phyloP scores from a whole-genome alignment of 2,888 invertebrate genomes.

The Sepiola atlantica region DNA sequence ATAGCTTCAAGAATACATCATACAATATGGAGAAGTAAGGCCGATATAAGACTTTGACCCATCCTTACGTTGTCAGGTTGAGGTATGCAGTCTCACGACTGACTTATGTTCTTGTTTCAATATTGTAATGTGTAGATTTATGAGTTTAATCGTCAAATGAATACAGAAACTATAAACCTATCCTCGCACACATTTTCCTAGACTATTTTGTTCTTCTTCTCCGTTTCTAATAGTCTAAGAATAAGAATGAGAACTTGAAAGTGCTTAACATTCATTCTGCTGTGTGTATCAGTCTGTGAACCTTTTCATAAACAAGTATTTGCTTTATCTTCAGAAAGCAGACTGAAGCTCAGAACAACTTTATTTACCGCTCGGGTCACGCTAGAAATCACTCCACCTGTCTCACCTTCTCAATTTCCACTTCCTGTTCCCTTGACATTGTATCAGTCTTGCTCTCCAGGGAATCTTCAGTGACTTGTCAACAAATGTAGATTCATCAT shows the following conservation, averaged over 20 bases:
- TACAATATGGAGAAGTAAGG: too few relatives aligned
- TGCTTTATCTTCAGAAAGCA: neutral
- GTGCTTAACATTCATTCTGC: neutral
- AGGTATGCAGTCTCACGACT: too few relatives aligned
- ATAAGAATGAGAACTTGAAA: neutral
- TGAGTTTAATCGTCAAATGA: too few relatives aligned
- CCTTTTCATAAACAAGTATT: neutral
- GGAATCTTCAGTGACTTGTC: neutral
- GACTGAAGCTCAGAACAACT: neutral
- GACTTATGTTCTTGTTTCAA: too few relatives aligned
- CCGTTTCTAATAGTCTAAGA: neutral
- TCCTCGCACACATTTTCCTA: neutral
- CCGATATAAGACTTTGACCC: too few relatives aligned
- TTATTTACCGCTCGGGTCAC: neutral
- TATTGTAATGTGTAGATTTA: too few relatives aligned
- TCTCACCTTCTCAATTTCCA: neutral
- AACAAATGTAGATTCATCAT: neutral
- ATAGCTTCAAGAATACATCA: too few relatives aligned
- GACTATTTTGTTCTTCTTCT: neutral
- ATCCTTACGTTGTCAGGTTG: too few relatives aligned
- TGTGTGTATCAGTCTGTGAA: neutral
- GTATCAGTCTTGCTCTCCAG: neutral
- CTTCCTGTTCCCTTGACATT: conserved; percentile 32
- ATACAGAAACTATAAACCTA: too few relatives aligned
- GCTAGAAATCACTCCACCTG: conserved; percentile 7